Conservation (phyloP, 2,888 invertebrate genomes). For the Scaptomyza flava region DNA sequence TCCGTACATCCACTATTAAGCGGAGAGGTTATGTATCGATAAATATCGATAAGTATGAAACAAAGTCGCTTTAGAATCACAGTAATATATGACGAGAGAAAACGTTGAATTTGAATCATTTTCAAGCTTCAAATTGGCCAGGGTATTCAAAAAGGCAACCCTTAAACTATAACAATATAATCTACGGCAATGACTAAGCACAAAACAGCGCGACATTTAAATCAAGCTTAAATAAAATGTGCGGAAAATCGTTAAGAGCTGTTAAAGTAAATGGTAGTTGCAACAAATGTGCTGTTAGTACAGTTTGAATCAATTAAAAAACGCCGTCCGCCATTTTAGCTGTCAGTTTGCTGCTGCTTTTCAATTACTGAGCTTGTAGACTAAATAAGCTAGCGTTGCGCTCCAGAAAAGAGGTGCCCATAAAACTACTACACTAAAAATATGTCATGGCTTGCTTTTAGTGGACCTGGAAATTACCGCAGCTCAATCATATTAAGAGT, state of each 20-base stretch:
- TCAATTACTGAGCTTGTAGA: conserved; percentile 47
- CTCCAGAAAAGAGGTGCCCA: conserved; percentile 62
- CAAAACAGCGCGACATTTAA: conserved; percentile 61
- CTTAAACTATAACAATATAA: conserved; percentile 26
- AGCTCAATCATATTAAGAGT: conserved; percentile 54
- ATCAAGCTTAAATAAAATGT: conserved; percentile 36
- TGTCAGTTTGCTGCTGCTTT: conserved; percentile 37
- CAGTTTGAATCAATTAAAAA: conserved; percentile 75
- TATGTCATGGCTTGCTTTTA: conserved; percentile 68
- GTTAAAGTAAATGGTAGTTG: conserved; percentile 27
- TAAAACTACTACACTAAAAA: conserved; percentile 39
- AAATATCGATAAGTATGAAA: no score
- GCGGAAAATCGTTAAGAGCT: conserved; percentile 50
- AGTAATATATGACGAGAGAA: no score
- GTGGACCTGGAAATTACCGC: conserved; percentile 68
- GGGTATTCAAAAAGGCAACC: neutral
- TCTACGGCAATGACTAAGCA: conserved; percentile 57
- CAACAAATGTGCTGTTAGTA: conserved; percentile 67
- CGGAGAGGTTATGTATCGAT: no score
- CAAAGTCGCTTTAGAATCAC: no score
- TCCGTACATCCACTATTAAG: no score
- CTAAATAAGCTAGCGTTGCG: conserved; percentile 45
- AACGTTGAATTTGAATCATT: no score
- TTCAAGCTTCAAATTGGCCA: no score
- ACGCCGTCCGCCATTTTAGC: conserved; percentile 43